Conservation (phyloP, 2,797 vertebrate species). For the Acipenser oxyrinchus region DNA sequence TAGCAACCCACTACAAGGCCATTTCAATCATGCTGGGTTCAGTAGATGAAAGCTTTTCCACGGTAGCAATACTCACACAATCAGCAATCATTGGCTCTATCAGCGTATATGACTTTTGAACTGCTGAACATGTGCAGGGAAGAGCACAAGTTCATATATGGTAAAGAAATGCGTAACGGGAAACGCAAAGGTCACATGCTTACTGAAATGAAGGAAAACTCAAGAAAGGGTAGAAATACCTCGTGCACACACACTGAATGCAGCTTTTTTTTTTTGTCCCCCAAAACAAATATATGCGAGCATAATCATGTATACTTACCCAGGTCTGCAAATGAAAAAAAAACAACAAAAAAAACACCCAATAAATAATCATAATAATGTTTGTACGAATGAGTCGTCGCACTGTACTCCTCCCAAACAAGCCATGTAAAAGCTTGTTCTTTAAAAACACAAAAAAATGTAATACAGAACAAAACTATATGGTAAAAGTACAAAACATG, state of each 20-base stretch:
- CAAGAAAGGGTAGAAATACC: slow-evolving; percentile 5
- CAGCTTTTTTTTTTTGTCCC: background rate
- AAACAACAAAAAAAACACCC: slow-evolving; percentile 25
- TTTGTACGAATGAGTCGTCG: slow-evolving; percentile 5
- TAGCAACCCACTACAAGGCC: background rate
- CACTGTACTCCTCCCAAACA: background rate
- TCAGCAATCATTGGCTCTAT: background rate
- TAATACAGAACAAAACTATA: background rate
- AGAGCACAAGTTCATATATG: background rate
- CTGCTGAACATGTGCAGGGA: background rate
- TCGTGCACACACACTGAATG: slow-evolving; percentile 5
- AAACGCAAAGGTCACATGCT: slow-evolving; percentile 8
- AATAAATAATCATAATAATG: slow-evolving; percentile 3
- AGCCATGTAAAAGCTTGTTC: background rate
- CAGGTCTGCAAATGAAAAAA: slow-evolving; percentile 44
- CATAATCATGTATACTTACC: slow-evolving; percentile 41
- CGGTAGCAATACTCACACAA: background rate
- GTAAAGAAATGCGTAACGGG: background rate
- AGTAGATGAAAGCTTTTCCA: background rate
- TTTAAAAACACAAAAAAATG: background rate
- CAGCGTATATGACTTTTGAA: background rate
- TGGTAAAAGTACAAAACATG: background rate
- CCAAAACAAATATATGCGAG: background rate
- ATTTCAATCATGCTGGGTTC: background rate
- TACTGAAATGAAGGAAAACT: slow-evolving; percentile 6